Conservation (phyloP, 1,140 invertebrate genomes). For the Epicauta chinensis region DNA sequence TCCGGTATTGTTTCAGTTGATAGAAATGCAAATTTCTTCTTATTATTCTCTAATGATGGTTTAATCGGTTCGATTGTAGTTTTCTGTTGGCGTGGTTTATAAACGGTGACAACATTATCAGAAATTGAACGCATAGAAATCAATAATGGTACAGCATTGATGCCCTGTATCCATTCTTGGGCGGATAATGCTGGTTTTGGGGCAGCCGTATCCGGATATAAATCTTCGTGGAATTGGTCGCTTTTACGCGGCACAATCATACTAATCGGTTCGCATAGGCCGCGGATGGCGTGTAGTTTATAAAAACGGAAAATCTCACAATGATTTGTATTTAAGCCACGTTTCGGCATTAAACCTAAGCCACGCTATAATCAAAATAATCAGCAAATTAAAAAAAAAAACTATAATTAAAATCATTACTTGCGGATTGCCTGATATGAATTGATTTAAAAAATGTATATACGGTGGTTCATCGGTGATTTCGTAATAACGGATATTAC, state of each 20-base stretch:
- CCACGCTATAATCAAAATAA: slow-evolving; percentile 67
- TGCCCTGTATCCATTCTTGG: slow-evolving; percentile 81
- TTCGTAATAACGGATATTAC: slow-evolving; percentile 93
- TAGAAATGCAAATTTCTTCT: slow-evolving; percentile 79
- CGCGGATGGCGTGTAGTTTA: slow-evolving; percentile 82
- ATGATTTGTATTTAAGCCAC: slow-evolving; percentile 71
- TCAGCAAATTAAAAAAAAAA: too few relatives aligned
- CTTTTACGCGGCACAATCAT: slow-evolving; percentile 88
- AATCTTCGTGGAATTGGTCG: slow-evolving; percentile 68
- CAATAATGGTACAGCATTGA: slow-evolving; percentile 72
- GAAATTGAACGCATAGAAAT: slow-evolving; percentile 80
- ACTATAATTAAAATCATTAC: slow-evolving; percentile 31
- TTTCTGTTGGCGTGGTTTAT: slow-evolving; percentile 44
- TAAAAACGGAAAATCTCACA: slow-evolving; percentile 91
- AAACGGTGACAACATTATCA: slow-evolving; percentile 62
- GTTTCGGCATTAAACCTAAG: slow-evolving; percentile 87
- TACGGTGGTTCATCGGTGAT: slow-evolving; percentile 78
- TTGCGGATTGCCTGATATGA: slow-evolving; percentile 83
- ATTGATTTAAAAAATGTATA: slow-evolving; percentile 86
- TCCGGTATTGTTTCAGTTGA: slow-evolving; percentile 76
- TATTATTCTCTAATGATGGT: slow-evolving; percentile 55
- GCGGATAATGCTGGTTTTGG: slow-evolving; percentile 76
- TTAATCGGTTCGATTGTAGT: slow-evolving; percentile 35
- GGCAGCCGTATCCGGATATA: slow-evolving; percentile 88
- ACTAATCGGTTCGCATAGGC: slow-evolving; percentile 82